These are phyloP conservation scores for Porphyrio hochstetteri DNA, from an alignment of 2,113 vertebrate species.

Conservation along the genomic window DNA sequence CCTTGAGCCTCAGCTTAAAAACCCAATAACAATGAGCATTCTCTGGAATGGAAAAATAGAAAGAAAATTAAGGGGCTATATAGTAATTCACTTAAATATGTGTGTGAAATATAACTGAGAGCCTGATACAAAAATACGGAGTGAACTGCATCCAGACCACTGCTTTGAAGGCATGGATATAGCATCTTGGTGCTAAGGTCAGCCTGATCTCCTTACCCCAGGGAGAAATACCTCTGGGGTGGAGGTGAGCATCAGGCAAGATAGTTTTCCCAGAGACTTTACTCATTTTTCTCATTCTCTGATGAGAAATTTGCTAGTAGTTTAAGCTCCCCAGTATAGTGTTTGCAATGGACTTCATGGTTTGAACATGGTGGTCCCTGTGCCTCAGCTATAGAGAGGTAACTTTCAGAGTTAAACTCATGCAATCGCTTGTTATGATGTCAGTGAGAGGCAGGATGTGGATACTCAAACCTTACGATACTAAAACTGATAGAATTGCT, in stretches of 20 bases:
- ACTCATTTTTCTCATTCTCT: neutral
- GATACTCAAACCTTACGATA: neutral
- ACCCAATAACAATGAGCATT: slow-evolving; percentile 57
- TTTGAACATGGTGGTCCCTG: neutral
- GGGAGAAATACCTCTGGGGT: neutral
- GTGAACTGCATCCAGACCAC: slow-evolving; percentile 11
- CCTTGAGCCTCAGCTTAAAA: slow-evolving; percentile 65
- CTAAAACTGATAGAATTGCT: neutral
- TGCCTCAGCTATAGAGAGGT: neutral
- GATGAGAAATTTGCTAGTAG: neutral
- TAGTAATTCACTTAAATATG: slow-evolving; percentile 64
- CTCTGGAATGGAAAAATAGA: slow-evolving; percentile 68
- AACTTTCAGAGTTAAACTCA: neutral
- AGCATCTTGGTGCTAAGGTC: neutral
- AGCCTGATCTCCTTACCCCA: neutral
- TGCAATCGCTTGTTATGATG: neutral
- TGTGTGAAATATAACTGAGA: slow-evolving; percentile 57
- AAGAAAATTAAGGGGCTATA: slow-evolving; percentile 41
- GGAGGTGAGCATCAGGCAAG: neutral
- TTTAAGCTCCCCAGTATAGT: neutral
- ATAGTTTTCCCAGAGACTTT: neutral
- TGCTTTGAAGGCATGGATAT: neutral
- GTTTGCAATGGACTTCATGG: neutral
- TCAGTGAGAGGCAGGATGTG: neutral
- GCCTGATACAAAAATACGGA: neutral